Conservation (phyloP, 1,140 invertebrate species). For the Tetramorium alpestre region DNA sequence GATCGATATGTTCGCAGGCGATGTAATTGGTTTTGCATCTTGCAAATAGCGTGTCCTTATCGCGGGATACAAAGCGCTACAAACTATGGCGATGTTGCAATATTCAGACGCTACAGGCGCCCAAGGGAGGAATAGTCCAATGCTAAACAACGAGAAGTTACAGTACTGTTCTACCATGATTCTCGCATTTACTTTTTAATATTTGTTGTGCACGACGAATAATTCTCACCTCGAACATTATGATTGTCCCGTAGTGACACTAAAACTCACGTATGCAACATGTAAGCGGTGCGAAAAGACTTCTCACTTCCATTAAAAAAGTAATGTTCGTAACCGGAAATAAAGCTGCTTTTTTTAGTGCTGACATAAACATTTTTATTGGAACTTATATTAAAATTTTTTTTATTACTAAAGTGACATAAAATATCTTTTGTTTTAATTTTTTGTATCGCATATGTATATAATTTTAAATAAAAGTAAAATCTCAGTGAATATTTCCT, state of each 20-base stretch:
- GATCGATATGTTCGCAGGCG: slow-evolving; percentile 19
- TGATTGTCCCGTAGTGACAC: background rate
- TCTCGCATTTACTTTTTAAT: slow-evolving; percentile 33
- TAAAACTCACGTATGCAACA: background rate
- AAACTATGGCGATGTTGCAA: slow-evolving; percentile 26
- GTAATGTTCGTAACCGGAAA: background rate
- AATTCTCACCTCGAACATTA: background rate
- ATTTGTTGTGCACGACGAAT: background rate
- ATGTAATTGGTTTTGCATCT: slow-evolving; percentile 44
- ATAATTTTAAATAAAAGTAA: background rate
- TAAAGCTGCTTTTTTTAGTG: background rate
- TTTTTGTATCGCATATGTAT: background rate
- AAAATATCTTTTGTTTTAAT: background rate
- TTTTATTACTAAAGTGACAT: background rate
- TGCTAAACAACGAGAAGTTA: slow-evolving; percentile 35
- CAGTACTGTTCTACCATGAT: background rate
- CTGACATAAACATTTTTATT: background rate
- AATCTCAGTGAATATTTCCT: too few relatives aligned
- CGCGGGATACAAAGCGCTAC: background rate
- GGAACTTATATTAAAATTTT: background rate
- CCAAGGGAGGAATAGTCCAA: slow-evolving; percentile 21
- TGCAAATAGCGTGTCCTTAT: slow-evolving; percentile 25
- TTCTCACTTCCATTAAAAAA: background rate
- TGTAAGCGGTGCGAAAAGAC: background rate
- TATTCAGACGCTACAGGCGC: slow-evolving; percentile 29